Conservation (phyloP, 2,888 invertebrate genomes). For the Frankliniella fusca region DNA sequence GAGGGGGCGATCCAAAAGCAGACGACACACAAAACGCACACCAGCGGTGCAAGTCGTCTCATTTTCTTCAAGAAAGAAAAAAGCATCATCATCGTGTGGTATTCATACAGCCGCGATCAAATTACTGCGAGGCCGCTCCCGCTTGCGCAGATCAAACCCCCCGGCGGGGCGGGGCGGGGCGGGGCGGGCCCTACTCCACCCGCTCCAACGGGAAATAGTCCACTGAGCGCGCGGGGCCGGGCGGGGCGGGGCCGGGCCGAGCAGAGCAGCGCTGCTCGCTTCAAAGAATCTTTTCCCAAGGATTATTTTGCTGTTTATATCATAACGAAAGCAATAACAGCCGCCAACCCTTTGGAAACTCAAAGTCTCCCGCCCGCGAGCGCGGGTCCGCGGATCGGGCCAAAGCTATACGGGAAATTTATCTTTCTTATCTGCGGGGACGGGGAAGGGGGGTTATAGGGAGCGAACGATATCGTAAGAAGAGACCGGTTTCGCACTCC, state of each 20-base stretch:
- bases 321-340: constrained; percentile 10
- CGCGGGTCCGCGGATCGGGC: no score
- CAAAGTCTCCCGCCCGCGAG: no score
- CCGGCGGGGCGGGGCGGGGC: neutral
- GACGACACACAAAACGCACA: no score
- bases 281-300: neutral
- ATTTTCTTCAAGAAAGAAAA: no score
- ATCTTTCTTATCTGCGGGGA: no score
- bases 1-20: neutral
- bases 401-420: no score
- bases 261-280: neutral
- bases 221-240: neutral
- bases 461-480: no score
- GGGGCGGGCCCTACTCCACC: neutral
- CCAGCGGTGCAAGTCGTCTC: no score
- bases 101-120: constrained; percentile 1
- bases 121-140: neutral
- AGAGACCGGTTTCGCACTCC: no score
- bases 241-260: no score
- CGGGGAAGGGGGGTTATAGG: no score
- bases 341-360: neutral
- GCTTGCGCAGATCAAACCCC: neutral
- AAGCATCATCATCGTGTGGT: neutral
- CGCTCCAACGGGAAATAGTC: neutral
- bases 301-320: constrained; percentile 15